Evolutionary conservation across 2,888 invertebrate species (phyloP).

Genomic region (Cistogaster globosa): DNA sequence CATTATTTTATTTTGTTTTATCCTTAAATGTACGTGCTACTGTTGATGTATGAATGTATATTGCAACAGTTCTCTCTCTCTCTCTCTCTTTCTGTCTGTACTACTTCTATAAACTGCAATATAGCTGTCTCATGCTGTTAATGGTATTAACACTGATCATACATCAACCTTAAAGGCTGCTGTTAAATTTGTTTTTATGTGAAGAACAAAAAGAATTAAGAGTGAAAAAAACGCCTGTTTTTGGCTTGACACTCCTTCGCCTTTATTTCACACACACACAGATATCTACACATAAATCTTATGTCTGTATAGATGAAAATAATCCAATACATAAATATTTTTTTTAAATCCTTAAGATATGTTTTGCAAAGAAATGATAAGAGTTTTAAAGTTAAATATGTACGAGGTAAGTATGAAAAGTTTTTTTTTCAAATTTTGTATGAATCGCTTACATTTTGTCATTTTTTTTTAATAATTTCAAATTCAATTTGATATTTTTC

Average conservation of each 20-base stretch:
- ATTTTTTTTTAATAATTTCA: too few species aligned
- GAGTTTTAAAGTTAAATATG: neutral
- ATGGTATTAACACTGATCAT: conserved; percentile 60
- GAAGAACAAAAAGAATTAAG: conserved; percentile 26
- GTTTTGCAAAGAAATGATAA: conserved; percentile 5
- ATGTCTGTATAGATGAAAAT: neutral
- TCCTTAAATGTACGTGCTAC: conserved; percentile 5
- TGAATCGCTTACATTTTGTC: too few species aligned
- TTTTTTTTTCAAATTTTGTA: neutral
- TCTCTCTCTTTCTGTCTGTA: too few species aligned
- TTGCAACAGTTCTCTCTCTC: neutral
- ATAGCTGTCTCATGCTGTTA: conserved; percentile 23
- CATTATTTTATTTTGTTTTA: conserved; percentile 19
- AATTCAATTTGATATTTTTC: too few species aligned
- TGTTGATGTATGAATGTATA: neutral
- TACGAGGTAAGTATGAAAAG: neutral
- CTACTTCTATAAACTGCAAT: neutral
- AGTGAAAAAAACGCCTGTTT: conserved; percentile 41
- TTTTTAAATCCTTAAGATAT: conserved; percentile 31
- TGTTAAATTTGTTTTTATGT: conserved; percentile 50
- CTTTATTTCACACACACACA: neutral
- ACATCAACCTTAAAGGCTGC: conserved; percentile 61
- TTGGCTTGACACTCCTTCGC: conserved; percentile 41
- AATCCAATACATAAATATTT: neutral
- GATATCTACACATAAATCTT: neutral